phyloP scores from a whole-genome alignment of 2,113 vertebrate species.

The Corapipo altera region DNA sequence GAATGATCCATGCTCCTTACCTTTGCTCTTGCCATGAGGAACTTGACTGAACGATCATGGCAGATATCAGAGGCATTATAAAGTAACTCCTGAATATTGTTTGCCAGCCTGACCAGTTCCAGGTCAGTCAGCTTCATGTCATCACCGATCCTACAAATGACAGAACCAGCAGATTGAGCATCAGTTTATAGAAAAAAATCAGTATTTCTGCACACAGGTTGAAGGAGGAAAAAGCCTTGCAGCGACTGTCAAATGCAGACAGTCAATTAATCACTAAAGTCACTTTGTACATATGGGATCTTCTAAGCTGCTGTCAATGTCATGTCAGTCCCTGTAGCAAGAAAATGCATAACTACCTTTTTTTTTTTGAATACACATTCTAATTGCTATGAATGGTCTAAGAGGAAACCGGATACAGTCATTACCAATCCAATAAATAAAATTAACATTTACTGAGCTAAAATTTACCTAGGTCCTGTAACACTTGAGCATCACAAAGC shows the following conservation, averaged over 20 bases:
- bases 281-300: not conserved
- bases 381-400: not conserved
- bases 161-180: not conserved
- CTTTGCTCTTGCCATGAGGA: slow-evolving; percentile 92
- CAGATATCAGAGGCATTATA: slow-evolving; percentile 89
- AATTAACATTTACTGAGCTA: not conserved
- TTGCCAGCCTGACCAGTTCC: slow-evolving; percentile 87
- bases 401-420: not conserved
- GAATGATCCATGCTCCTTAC: slow-evolving; percentile 63
- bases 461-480: not conserved
- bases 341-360: not conserved
- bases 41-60: slow-evolving; percentile 95
- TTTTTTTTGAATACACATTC: not conserved
- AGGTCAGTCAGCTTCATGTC: slow-evolving; percentile 89
- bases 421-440: not conserved
- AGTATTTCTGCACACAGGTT: not conserved
- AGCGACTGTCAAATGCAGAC: not conserved
- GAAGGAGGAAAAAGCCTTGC: not conserved
- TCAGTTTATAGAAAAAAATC: not conserved
- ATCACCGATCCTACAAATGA: slow-evolving; percentile 79
- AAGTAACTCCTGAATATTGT: slow-evolving; percentile 87
- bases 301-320: not conserved
- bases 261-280: not conserved
- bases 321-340: not conserved
- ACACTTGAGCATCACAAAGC: not conserved